These are phyloP conservation scores for Parazoanthus darwini DNA, from an alignment of 92 coral and sea anemone species.

Conservation along the genomic window DNA sequence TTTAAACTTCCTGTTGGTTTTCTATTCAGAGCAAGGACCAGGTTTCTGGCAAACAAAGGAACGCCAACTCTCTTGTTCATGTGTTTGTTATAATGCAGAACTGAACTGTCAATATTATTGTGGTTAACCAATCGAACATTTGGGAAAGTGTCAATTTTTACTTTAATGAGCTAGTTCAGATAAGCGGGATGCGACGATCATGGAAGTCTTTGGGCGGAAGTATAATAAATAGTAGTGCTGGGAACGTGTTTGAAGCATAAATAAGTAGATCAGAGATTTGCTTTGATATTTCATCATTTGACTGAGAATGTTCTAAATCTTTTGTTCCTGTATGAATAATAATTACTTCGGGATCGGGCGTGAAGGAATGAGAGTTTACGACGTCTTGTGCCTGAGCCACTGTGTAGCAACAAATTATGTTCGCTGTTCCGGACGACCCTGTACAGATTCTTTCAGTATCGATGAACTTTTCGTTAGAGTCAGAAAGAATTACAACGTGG, in stretches of 20 bases:
- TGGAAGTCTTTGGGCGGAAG: constrained; percentile 17
- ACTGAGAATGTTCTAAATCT: not conserved
- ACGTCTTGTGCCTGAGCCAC: not conserved
- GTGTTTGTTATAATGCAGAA: constrained; percentile 21
- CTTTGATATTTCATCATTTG: constrained; percentile 5
- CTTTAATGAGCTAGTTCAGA: constrained; percentile 20
- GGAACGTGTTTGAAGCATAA: too few relatives aligned
- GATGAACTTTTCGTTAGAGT: too few relatives aligned
- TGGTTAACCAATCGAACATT: constrained; percentile 15
- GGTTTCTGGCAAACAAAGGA: not conserved
- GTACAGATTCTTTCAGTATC: too few relatives aligned
- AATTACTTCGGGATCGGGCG: not conserved
- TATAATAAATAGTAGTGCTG: too few relatives aligned
- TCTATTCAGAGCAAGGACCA: not conserved
- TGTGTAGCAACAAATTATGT: too few relatives aligned
- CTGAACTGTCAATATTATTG: constrained; percentile 24
- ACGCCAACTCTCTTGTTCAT: not conserved
- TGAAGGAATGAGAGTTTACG: not conserved
- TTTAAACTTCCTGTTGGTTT: not conserved
- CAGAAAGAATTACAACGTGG: too few relatives aligned
- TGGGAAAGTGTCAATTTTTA: not conserved
- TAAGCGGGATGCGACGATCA: constrained; percentile 21
- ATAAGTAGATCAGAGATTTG: not conserved
- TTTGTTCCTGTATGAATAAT: not conserved
- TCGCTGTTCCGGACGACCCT: too few relatives aligned